Evolutionary conservation across 2,797 vertebrate species (phyloP).

Genomic region (Tokudaia muenninki): DNA sequence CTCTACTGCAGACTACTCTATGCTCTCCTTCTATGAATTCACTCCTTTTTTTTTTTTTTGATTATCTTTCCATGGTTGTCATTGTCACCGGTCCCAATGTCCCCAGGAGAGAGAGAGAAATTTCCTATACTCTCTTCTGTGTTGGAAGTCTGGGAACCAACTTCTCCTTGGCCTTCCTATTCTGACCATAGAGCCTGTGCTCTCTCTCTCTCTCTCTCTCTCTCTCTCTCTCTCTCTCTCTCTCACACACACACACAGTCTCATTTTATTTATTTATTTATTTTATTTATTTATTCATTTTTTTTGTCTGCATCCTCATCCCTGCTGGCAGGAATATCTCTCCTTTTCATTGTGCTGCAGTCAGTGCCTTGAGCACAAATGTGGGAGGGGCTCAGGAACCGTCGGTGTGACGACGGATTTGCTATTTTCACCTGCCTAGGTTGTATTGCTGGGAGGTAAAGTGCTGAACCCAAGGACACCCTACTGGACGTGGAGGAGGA

Average conservation of each 20-base stretch:
- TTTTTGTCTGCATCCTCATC: background rate
- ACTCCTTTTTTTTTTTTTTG: background rate
- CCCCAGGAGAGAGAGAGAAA: background rate
- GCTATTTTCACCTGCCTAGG: background rate
- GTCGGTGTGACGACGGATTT: background rate
- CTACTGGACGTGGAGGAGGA: background rate
- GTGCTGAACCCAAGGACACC: background rate
- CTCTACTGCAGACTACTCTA: background rate
- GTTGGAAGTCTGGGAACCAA: background rate
- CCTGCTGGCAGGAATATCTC: background rate
- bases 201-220: background rate
- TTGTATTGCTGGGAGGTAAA: background rate
- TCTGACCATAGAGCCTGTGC: background rate
- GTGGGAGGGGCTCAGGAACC: background rate
- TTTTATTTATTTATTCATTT: background rate
- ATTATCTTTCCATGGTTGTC: background rate
- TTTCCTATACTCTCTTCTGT: background rate
- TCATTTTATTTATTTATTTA: background rate
- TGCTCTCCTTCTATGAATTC: background rate
- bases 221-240: background rate
- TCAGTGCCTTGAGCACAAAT: background rate
- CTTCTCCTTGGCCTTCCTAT: background rate
- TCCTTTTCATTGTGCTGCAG: background rate
- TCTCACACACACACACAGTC: background rate
- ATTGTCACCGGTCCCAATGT: background rate